Evolutionary conservation across 2,888 invertebrate species (phyloP), one percentile per base, ranked within the genome.

Genomic region (Cantharis lateralis): DNA sequence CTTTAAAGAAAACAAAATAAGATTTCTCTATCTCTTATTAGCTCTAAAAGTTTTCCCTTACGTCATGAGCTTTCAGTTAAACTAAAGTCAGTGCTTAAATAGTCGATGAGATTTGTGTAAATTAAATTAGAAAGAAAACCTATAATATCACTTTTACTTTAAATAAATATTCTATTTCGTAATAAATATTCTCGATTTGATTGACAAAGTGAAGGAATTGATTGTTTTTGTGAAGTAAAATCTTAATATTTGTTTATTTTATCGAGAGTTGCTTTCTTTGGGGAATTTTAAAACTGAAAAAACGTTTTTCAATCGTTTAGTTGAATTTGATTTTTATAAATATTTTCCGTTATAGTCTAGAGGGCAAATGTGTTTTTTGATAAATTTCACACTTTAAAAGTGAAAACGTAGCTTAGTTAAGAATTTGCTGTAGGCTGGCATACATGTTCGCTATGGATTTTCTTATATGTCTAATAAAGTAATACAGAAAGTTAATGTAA

Each of bases 81-180:
- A 63, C 62, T 71, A 20, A 15, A 16, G 24, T 26, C 26, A 16
- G 62, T 32, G 61, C 71, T 62, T 68, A 64, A 76, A 69, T 28
- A 69, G 71, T 20, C 62, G 48, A 48, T 48, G 73, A 70, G 74
- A 70, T 74, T 74, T 64, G 63, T 64, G 24, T 66, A 74, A 77
- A 77, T 74, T 74, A 68, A 77, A 77, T 77, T 77, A 77, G 77
- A 74, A 74, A 72, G 77, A 77, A 77, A 77, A 69, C 77, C 74
- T 77, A 74, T 72, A 77, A 77, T 71, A 71, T 71, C 71, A 48
- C 48, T 48, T 48, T 48, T 48, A 48, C 48, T 48, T 48, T 48
- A 48, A 48, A 48, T 48, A 48, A 48, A 48, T 48, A 48, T 48
- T 48, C 48, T 48, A 48, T 48, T 48, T 48, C 48, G 48, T 48